Percentiles rank a stretch among this genome's conserved stretches.
phyloP scores from a whole-genome alignment of 2,888 invertebrate species.

The Cataglyphis cursor region DNA sequence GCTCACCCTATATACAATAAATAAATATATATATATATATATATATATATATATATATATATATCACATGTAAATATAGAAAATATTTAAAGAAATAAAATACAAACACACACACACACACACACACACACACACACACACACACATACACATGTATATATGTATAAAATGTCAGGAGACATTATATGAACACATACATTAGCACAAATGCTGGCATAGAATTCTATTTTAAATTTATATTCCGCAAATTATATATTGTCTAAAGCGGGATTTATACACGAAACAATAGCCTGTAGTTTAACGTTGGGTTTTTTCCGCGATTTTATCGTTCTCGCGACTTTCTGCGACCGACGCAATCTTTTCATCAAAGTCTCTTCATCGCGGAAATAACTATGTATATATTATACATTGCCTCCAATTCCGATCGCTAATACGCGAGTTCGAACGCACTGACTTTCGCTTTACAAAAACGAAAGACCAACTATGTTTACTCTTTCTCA shows the following conservation, averaged over 20 bases:
- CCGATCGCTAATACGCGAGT: neutral
- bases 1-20: too few relatives aligned
- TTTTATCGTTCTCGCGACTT: neutral
- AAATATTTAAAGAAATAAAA: neutral
- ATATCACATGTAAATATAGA: neutral
- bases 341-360: neutral
- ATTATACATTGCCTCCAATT: neutral
- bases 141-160: neutral
- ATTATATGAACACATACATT: neutral
- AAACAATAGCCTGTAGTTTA: neutral
- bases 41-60: too few relatives aligned
- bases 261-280: neutral
- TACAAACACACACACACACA: neutral
- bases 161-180: too few relatives aligned
- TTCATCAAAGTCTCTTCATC: neutral
- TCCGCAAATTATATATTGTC: neutral
- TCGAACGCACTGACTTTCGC: slow-evolving; percentile 33
- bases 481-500: slow-evolving; percentile 40
- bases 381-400: slow-evolving; percentile 1
- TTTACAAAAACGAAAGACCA: slow-evolving; percentile 12
- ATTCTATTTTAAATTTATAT: neutral
- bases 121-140: too few relatives aligned
- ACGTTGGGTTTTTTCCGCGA: neutral
- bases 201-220: neutral
- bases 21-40: too few relatives aligned